Evolutionary conservation across 2,888 invertebrate genomes (phyloP).

Genomic region (Eueremaeus valkanovi): DNA sequence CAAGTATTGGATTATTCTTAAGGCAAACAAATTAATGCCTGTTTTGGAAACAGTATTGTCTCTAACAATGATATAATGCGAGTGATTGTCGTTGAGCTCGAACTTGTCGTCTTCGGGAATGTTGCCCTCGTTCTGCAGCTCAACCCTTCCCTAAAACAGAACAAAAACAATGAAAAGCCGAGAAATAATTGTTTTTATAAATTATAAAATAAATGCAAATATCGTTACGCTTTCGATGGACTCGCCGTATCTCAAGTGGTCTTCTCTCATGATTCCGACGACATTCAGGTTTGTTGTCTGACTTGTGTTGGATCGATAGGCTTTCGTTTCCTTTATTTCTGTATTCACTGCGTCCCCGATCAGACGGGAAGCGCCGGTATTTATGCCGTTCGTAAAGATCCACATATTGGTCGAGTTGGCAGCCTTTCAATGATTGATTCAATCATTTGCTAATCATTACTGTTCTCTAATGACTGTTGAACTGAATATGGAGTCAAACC

Average conservation of each 20-base stretch:
- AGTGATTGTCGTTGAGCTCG: slow-evolving; percentile 52
- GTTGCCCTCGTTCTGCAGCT: slow-evolving; percentile 9
- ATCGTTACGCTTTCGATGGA: slow-evolving; percentile 39
- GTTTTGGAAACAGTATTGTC: slow-evolving; percentile 49
- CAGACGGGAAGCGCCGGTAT: slow-evolving; percentile 50
- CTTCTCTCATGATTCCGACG: slow-evolving; percentile 50
- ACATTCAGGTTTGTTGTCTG: slow-evolving; percentile 47
- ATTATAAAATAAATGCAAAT: neutral
- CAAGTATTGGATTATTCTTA: slow-evolving; percentile 46
- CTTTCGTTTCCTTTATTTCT: slow-evolving; percentile 46
- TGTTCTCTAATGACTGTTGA: neutral
- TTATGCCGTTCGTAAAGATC: slow-evolving; percentile 52
- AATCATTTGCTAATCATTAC: neutral
- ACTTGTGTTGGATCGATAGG: neutral
- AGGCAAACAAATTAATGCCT: slow-evolving; percentile 47
- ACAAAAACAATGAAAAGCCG: neutral
- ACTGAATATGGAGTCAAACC: slow-evolving; percentile 40
- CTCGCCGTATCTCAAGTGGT: slow-evolving; percentile 45
- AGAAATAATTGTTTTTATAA: neutral
- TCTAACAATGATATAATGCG: slow-evolving; percentile 51
- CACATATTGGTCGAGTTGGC: slow-evolving; percentile 52
- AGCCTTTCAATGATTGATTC: slow-evolving; percentile 47
- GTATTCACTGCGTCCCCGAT: slow-evolving; percentile 52
- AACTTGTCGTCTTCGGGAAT: slow-evolving; percentile 33
- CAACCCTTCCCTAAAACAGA: neutral